These are phyloP conservation scores for Hesperophylax magnus DNA, from an alignment of 1,140 invertebrate species.

Conservation along the genomic window DNA sequence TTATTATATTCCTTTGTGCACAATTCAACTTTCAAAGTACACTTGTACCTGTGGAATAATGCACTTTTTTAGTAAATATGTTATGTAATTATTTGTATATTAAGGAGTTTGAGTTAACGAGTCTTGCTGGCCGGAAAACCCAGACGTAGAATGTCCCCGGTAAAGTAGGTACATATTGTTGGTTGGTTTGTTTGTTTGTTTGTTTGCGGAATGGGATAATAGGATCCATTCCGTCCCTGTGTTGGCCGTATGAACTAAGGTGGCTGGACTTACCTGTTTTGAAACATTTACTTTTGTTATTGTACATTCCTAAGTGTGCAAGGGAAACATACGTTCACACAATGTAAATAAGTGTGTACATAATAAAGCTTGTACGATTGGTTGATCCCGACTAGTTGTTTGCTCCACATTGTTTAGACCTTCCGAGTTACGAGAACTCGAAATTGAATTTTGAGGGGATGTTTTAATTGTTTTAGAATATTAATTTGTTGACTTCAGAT, in stretches of 20 bases:
- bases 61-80: conserved; percentile 19
- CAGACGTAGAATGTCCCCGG: neutral
- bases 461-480: neutral
- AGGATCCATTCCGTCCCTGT: too few relatives aligned
- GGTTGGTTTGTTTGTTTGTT: too few relatives aligned
- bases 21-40: neutral
- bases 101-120: neutral
- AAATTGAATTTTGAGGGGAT: neutral
- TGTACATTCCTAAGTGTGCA: too few relatives aligned
- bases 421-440: neutral
- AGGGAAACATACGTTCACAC: too few relatives aligned
- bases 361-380: too few relatives aligned
- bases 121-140: neutral
- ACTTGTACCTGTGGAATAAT: neutral
- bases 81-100: conserved; percentile 35
- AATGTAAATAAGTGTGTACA: too few relatives aligned
- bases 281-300: too few relatives aligned
- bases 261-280: too few relatives aligned
- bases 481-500: too few relatives aligned
- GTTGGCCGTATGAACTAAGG: too few relatives aligned
- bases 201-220: too few relatives aligned
- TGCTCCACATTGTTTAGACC: neutral
- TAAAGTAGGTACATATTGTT: neutral
- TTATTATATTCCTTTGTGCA: neutral
- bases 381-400: neutral